Base-by-base conservation (phyloP, 2,113 vertebrate genomes). In the Apaloderma vittatum region DNA sequence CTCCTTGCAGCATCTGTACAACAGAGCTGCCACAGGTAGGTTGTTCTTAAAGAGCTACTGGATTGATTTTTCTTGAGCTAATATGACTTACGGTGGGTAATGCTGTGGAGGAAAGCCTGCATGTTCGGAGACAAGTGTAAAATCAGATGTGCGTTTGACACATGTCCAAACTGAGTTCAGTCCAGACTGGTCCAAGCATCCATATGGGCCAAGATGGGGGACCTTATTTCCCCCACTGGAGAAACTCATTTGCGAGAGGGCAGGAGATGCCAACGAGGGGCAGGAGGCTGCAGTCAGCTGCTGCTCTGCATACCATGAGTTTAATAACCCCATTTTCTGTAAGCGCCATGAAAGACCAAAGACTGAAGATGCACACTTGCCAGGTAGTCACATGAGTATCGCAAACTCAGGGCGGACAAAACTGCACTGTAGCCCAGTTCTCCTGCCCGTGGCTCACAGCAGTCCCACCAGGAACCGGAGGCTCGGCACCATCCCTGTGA, bases 321-420 rank as follows among this genome's bases (percentile, higher is more conserved):
- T 61, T 55, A n/a, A 65, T 19, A 89, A 49, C 34, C 32, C 4
- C 0, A 1, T 59, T 58, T 70, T 70, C 51, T 88, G 15, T 43
- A 70, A 63, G 37, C 0, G 0, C 18, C 1, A 0, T 36, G 49
- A 54, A 91, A 88, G 61, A 48, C 8, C 21, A 26, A 40, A 43
- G 24, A 65, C 14, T 22, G 40, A 74, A 54, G 24, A 36, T 21
- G 57, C 0, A 1, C 1, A 3, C 13, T 58, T 79, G 58, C 22
- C 9, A 2, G 2, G 3, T 23, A 54, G 51, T 15, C 4, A 1
- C 22, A 34, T 1, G 0, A 27, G 20, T 34, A 34, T 27, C 27
- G 21, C 66, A 46, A 52, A 37, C 22, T 70, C 9, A 7, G 18
- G 4, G 36, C 9, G 19, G 12, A 40, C 0, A 23, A 57, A 74